Conservation (phyloP, 1,140 invertebrate species). For the Papilio glaucus region DNA sequence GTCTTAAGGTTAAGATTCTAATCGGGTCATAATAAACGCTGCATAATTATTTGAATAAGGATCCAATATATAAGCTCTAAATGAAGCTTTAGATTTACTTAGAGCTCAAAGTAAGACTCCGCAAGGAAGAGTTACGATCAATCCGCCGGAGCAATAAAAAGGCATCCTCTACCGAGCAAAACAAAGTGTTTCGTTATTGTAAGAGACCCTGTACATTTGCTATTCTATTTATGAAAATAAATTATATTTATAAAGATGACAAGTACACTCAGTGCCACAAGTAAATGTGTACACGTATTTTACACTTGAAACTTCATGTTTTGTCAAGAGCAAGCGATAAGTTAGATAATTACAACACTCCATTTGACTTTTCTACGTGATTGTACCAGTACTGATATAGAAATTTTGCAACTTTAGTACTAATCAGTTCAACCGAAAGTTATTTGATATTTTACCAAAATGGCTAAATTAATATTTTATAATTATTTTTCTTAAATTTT, state of each 20-base stretch:
- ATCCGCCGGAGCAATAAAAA: conserved; percentile 27
- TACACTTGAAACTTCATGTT: no score
- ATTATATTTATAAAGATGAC: neutral
- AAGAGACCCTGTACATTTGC: neutral
- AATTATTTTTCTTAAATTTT: no score
- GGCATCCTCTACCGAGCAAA: conserved; percentile 20
- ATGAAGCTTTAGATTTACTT: conserved; percentile 18
- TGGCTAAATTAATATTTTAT: no score
- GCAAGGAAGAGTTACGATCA: conserved; percentile 29
- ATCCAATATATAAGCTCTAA: neutral
- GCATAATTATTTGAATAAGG: neutral
- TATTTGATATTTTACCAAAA: no score
- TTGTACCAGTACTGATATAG: no score
- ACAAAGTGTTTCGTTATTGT: conserved; percentile 24
- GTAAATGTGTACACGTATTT: no score
- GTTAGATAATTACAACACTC: no score
- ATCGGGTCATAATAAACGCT: neutral
- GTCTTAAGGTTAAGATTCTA: neutral
- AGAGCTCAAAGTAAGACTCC: conserved; percentile 13
- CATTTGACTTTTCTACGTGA: no score
- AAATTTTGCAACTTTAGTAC: no score
- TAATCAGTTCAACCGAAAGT: no score
- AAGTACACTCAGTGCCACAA: no score
- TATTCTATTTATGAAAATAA: neutral
- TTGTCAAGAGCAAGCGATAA: no score